Conservation (phyloP, 2,797 vertebrate species). For the Avahi laniger region DNA sequence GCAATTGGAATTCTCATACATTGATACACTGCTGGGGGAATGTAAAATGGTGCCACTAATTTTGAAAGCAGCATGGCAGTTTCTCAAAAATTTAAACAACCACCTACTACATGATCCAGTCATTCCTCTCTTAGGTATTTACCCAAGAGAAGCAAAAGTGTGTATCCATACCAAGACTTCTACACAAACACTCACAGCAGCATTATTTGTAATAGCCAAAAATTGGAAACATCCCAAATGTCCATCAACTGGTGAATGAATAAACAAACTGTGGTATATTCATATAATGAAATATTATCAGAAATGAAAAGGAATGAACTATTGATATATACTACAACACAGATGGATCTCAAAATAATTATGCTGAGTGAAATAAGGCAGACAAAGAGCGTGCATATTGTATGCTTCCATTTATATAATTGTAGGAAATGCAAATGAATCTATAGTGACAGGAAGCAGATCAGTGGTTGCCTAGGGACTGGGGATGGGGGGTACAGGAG, state of each 20-base stretch:
- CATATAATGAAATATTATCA: constrained; percentile 53
- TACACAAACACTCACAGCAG: not conserved
- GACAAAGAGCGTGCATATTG: constrained; percentile 53
- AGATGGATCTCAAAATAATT: constrained; percentile 75
- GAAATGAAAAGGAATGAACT: constrained; percentile 58
- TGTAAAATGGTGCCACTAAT: constrained; percentile 3
- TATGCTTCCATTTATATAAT: constrained; percentile 71
- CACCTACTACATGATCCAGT: not conserved
- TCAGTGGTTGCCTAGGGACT: constrained; percentile 57
- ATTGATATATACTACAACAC: constrained; percentile 55
- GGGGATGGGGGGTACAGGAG: not conserved
- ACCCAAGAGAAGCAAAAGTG: constrained; percentile 1
- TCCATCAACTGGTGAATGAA: constrained; percentile 24
- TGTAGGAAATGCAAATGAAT: constrained; percentile 71
- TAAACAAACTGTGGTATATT: constrained; percentile 37
- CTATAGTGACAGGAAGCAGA: constrained; percentile 64
- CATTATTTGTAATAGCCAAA: not conserved
- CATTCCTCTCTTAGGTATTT: not conserved
- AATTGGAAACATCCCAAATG: constrained; percentile 45
- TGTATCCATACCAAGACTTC: not conserved
- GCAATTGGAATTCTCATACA: constrained; percentile 3
- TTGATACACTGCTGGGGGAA: not conserved
- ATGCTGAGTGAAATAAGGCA: constrained; percentile 72
- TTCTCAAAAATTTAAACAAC: constrained; percentile 59
- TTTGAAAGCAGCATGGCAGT: constrained; percentile 41